These are phyloP conservation scores for Peromyscus nudipes DNA, from an alignment of 2,797 vertebrate genomes.

Conservation along the genomic window DNA sequence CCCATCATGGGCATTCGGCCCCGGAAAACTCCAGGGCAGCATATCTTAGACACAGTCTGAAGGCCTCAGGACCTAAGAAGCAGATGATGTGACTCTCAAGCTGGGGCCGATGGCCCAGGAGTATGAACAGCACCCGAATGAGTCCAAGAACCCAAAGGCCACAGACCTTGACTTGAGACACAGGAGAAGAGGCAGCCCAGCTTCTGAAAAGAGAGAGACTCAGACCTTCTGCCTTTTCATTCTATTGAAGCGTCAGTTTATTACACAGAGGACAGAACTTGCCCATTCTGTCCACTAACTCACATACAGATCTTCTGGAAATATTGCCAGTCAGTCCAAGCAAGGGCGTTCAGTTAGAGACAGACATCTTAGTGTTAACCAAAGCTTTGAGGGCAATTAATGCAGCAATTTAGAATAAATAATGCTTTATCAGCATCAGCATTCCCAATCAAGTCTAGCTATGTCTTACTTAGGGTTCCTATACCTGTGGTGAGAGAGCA, in stretches of 20 bases:
- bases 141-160: not conserved
- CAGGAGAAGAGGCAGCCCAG: not conserved
- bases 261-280: not conserved
- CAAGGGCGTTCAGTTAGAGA: too few species aligned
- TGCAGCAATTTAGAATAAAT: not conserved
- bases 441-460: not conserved
- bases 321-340: too few species aligned
- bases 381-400: not conserved
- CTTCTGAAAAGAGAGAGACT: not conserved
- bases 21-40: too few species aligned
- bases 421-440: not conserved
- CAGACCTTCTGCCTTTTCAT: not conserved
- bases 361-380: not conserved
- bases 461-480: not conserved
- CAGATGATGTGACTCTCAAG: not conserved
- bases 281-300: not conserved
- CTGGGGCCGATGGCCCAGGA: not conserved
- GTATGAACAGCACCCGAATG: too few species aligned
- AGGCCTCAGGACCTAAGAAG: not conserved
- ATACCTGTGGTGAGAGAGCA: not conserved
- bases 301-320: not conserved
- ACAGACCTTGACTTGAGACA: not conserved
- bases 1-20: fast-evolving
- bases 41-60: not conserved
- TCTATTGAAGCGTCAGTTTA: too few species aligned